Evolutionary conservation across 2,797 vertebrate species (phyloP).

Genomic region (Lepidocolaptes lacrymiger): DNA sequence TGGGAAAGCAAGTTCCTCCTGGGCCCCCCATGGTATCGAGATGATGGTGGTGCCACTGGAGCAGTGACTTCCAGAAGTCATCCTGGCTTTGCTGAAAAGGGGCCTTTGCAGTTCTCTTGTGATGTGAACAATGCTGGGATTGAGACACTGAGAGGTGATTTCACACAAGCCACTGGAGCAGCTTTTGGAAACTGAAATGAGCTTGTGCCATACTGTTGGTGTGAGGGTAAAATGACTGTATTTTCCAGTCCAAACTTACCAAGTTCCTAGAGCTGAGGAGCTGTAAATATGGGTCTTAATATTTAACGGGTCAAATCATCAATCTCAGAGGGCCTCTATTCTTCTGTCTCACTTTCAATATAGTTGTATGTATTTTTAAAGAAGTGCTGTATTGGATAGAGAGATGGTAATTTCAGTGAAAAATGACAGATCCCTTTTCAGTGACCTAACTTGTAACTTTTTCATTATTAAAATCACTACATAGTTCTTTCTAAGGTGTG

Average conservation of each 20-base stretch:
- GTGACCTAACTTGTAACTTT: conserved; percentile 58
- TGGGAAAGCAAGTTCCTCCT: not conserved
- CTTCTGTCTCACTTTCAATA: conserved; percentile 45
- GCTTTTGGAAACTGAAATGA: not conserved
- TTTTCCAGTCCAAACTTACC: not conserved
- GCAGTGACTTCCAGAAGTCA: not conserved
- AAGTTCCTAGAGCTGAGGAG: not conserved
- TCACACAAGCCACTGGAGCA: not conserved
- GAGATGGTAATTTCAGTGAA: conserved; percentile 73
- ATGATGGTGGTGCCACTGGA: not conserved
- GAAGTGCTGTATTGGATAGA: conserved; percentile 64
- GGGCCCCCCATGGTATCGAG: not conserved
- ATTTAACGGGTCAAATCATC: conserved; percentile 72
- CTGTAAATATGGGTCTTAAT: conserved; percentile 76
- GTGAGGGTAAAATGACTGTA: not conserved
- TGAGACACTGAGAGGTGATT: not conserved
- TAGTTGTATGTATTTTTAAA: conserved; percentile 76
- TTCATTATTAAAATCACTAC: conserved; percentile 67
- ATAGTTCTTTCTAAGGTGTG: conserved; percentile 60
- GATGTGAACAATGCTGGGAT: not conserved
- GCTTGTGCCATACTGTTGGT: not conserved
- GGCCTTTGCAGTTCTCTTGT: not conserved
- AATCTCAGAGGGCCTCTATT: conserved; percentile 53
- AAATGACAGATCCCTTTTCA: conserved; percentile 67
- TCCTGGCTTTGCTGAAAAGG: not conserved